Conservation (phyloP, 2,113 vertebrate species). For the Raja brachyura region DNA sequence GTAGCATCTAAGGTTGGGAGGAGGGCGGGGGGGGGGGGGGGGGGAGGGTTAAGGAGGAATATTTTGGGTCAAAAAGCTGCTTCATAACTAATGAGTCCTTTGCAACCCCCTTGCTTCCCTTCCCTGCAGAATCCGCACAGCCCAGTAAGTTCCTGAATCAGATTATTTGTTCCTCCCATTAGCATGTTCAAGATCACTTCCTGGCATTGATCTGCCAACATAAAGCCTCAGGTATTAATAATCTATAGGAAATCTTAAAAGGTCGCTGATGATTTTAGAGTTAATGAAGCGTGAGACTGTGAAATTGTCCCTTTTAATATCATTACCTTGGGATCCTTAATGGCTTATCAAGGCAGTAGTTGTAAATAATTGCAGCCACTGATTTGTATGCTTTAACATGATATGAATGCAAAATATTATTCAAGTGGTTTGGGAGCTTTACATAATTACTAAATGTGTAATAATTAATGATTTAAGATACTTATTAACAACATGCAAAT, state of each 20-base stretch:
- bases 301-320: background rate
- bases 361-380: background rate
- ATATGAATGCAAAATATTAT: background rate
- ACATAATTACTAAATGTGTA: background rate
- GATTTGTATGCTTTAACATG: background rate
- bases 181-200: background rate
- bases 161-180: background rate
- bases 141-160: too few relatives aligned
- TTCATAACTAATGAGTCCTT: too few relatives aligned
- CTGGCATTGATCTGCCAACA: background rate
- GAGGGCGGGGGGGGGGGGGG: too few relatives aligned
- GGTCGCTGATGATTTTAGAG: background rate
- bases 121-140: too few relatives aligned
- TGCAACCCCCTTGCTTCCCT: too few relatives aligned
- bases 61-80: too few relatives aligned
- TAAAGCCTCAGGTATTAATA: background rate
- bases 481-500: background rate
- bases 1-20: too few relatives aligned
- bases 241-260: background rate
- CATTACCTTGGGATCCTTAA: background rate
- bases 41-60: too few relatives aligned
- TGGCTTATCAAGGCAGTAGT: background rate
- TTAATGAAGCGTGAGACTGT: background rate
- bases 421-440: background rate
- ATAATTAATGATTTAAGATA: background rate